Conservation (phyloP, 1,140 invertebrate genomes). For the Kradibia gibbosae region DNA sequence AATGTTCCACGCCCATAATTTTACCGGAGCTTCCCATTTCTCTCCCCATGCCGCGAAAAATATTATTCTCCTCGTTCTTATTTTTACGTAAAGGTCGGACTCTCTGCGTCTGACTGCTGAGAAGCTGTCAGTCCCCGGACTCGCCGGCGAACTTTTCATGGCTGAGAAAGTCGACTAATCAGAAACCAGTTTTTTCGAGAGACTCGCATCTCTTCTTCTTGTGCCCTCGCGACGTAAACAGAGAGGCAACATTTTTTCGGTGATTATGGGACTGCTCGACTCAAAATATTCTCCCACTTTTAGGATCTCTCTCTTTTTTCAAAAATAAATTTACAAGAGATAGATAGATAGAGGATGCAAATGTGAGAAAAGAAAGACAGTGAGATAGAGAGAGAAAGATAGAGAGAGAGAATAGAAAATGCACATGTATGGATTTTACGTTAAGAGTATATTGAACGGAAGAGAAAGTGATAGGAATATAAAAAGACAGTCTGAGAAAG, state of each 20-base stretch:
- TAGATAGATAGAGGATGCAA: background rate
- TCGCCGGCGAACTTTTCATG: conserved; percentile 42
- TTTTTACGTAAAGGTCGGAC: conserved; percentile 30
- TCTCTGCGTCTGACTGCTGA: background rate
- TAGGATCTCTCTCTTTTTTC: conserved; percentile 22
- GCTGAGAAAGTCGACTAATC: conserved; percentile 52
- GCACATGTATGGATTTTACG: too few relatives aligned
- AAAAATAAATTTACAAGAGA: conserved; percentile 47
- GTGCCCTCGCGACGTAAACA: conserved; percentile 42
- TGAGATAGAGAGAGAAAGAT: too few relatives aligned
- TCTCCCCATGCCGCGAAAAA: conserved; percentile 23
- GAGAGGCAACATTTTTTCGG: conserved; percentile 49
- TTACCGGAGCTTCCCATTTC: conserved; percentile 25
- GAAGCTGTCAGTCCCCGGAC: conserved; percentile 43
- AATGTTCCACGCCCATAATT: conserved; percentile 24
- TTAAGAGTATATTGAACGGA: too few relatives aligned
- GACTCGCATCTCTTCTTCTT: conserved; percentile 17
- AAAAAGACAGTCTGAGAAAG: too few relatives aligned
- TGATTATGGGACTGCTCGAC: conserved; percentile 47
- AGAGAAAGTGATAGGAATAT: too few relatives aligned
- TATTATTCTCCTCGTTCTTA: conserved; percentile 33
- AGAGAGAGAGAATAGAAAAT: too few relatives aligned
- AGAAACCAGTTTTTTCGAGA: conserved; percentile 49
- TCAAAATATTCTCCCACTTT: conserved; percentile 19
- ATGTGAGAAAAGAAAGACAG: too few relatives aligned